Evolutionary conservation across 2,113 vertebrate species (phyloP), one percentile per base, ranked within the genome.

Genomic region (Siphamia tubifer): DNA sequence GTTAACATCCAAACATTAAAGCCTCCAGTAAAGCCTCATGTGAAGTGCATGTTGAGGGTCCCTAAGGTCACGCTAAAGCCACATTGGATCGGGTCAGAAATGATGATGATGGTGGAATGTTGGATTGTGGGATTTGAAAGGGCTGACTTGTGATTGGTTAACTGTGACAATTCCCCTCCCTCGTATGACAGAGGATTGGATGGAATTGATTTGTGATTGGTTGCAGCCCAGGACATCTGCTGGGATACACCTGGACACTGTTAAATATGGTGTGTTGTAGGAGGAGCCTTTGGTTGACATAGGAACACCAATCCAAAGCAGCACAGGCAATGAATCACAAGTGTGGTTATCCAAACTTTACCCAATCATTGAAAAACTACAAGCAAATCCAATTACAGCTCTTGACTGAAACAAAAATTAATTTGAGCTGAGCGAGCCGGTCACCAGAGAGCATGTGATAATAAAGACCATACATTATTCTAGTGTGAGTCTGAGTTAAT

Each of bases 281-380:
- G 70, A 54, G 44, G 63, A 65, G 76, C 42, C 42, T 40, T 19
- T 13, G 25, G 69, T 82, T 55, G 28, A 69, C 24, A 6, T 58
- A 45, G 74, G 49, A 76, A 83, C 77, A 55, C 64, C 64, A 78
- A 80, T 88, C 70, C 48, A 6, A 11, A 38, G 24, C 61, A 40
- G 48, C 34, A 53, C 27, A 30, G 32, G 17, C 30, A 57, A 34
- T 88, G 79, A 69, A 76, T 90, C 83, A 88, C 19, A 36, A 40
- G 64, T 64, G 64, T 64, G 77, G 81, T 88, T 77, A 89, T 84
- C 70, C 67, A 39, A 75, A 83, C 36, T 58, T 73, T 56, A 74
- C 66, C 60, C 66, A 44, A 42, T 62, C 25, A 43, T 63, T 70
- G 58, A 62, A 28, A 40, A 71, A 82, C 58, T 39, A 55, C 36